A percentile compares a stretch with the other conserved stretches of the same genome.
phyloP scores from a whole-genome alignment of 2,113 vertebrate genomes.

The Myanophis thanlyinensis region DNA sequence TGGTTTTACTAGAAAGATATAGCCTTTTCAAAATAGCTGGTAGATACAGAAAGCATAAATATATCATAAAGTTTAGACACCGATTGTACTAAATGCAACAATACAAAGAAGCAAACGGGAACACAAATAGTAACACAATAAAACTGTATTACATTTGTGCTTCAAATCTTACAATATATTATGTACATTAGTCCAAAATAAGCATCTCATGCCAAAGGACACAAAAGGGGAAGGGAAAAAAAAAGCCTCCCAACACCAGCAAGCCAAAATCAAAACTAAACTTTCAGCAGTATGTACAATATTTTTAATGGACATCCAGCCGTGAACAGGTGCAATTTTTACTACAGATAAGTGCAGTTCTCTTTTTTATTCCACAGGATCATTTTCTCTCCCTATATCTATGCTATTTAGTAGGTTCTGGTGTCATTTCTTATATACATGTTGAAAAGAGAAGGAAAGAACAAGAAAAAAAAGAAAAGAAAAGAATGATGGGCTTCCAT shows the following conservation, averaged over 20 bases:
- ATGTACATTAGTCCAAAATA: conserved; percentile 98
- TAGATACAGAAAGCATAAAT: conserved; percentile 80
- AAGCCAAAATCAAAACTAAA: conserved; percentile 73
- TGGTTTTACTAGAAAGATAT: conserved; percentile 80
- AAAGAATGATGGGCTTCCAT: conserved; percentile 82
- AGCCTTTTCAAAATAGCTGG: conserved; percentile 81
- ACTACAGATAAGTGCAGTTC: conserved; percentile 78
- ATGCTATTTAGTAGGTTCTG: conserved; percentile 84
- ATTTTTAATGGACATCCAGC: conserved; percentile 79
- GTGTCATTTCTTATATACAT: conserved; percentile 78
- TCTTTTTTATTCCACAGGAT: conserved; percentile 70
- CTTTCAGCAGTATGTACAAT: conserved; percentile 78
- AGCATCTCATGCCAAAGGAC: conserved; percentile 97
- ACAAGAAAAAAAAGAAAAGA: conserved; percentile 69
- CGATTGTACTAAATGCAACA: conserved; percentile 84
- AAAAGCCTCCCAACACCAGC: conserved; percentile 72
- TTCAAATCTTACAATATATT: conserved; percentile 97
- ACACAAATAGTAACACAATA: conserved; percentile 94
- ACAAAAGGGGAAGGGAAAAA: conserved; percentile 78
- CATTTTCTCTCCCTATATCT: conserved; percentile 81
- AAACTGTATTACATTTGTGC: conserved; percentile 99
- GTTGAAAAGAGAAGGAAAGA: conserved; percentile 76
- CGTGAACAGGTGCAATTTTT: conserved; percentile 76
- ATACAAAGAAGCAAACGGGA: conserved; percentile 80
- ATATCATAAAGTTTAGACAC: conserved; percentile 79